Conservation (phyloP, 2,888 invertebrate species). For the Euclidia mi region DNA sequence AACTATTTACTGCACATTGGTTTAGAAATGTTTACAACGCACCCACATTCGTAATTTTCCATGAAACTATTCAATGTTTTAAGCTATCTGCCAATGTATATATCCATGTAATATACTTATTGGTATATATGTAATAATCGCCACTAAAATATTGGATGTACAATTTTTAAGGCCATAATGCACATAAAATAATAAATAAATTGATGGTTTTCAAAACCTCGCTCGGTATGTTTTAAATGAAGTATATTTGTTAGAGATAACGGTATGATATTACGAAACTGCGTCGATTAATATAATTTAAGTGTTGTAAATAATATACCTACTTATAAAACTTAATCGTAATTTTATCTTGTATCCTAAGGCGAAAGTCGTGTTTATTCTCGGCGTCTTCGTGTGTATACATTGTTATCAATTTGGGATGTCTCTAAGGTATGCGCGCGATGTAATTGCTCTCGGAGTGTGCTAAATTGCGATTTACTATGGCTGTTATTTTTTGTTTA, state of each 20-base stretch:
- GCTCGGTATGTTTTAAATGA: constrained; percentile 9
- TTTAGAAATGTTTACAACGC: no score
- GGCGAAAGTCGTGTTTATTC: constrained; percentile 10
- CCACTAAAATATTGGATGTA: constrained; percentile 36
- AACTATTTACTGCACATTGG: no score
- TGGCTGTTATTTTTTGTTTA: background rate
- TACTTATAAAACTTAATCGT: constrained; percentile 24
- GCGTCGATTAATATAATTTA: constrained; percentile 52
- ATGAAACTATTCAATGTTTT: no score
- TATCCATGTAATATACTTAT: background rate
- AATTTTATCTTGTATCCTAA: constrained; percentile 25
- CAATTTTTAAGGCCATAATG: constrained; percentile 44
- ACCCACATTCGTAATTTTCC: no score
- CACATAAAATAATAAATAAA: constrained; percentile 42
- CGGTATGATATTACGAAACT: constrained; percentile 51
- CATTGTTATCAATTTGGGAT: background rate
- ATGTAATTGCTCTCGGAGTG: background rate
- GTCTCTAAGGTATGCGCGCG: background rate
- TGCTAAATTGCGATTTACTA: constrained; percentile 1
- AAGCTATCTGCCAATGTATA: no score
- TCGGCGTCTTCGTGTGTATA: background rate
- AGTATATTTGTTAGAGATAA: constrained; percentile 28
- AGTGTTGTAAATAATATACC: constrained; percentile 48
- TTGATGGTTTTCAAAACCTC: constrained; percentile 25
- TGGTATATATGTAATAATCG: background rate